Evolutionary conservation across 2,113 vertebrate species (phyloP), one percentile per base, ranked within the genome.

Genomic region (Protomyctophum bolini): DNA sequence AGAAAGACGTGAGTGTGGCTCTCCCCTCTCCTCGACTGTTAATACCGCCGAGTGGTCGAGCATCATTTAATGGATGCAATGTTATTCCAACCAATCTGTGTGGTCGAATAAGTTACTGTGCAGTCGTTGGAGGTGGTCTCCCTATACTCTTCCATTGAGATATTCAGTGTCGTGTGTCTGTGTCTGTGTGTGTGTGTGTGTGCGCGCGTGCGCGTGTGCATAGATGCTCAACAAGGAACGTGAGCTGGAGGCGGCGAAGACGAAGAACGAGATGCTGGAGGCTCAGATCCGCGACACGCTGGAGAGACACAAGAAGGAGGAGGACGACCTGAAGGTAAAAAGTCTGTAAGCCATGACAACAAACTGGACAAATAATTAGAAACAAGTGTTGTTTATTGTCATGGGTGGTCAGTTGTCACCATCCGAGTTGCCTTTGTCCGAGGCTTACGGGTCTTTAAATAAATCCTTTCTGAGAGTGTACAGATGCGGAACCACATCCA

Each of bases 1-100:
- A 94, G 84, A 95, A 91, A 88, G 92, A 93, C 61, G 93, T 96
- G 86, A 94, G 93, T 93, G 15, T 6, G 33, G 3, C 55, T 59
- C 59, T n/a, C 10, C 10, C 67, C 5, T n/a, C 6, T 51, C 54
- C 2, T n/a, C 29, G 7, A 2, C 33, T 67, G 2, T 8, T 48
- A n/a, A 5, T 57, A 6, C 9, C n/a, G 12, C 10, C 50, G 47
- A 47, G 33, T 41, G 4, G 4, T 41, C 2, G 33, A 41, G 33
- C 33, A 41, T 41, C 3, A 3, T 41, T 41, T 41, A 6, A 41
- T 41, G 33, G 4, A 41, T 41, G 4, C 1, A 41, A 41, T 41
- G 2, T 41, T 41, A 41, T 41, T 41, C 4, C 33, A 41, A 41
- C 33, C 33, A 41, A 41, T 41, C 33, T 41, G 33, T 41, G 33